Evolutionary conservation across 2,888 invertebrate species (phyloP), one percentile per base, ranked within the genome.

Genomic region (Leucophenga maculata): DNA sequence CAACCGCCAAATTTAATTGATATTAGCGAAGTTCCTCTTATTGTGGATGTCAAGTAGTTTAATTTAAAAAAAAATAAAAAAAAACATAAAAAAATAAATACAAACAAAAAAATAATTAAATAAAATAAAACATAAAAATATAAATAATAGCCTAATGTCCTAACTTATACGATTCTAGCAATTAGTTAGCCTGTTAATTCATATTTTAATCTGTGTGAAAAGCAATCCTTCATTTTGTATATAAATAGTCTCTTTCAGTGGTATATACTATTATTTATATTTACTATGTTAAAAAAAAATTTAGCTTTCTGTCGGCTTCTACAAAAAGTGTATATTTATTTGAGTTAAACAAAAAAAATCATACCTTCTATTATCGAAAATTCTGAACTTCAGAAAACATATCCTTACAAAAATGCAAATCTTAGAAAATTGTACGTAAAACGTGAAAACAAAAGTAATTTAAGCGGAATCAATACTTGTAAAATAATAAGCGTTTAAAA

Each of bases 31-130:
- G 88, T 87, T 86, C 87, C 88, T 86, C 87, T 87, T 80, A 85
- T 87, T 84, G 87, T 88, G 84, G 88, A 88, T 87, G 88, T 88
- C 86, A 87, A 87, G 86, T 88, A 87, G 86, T 83, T 80, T 81
- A 85, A 80, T 83, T 83, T 80, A 76, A 78, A 80, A 77, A 72
- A 65, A 69, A 67, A 71, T 67, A 67, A 69, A 71, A 50, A 62
- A 46, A 16, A 64, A 60, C 67, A 65, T 16, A 67, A 44, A 71
- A 73, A 68, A 31, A 3, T 32, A 52, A 71, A 69, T 68, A 65
- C n/a, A n/a, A n/a, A 65, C 18, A 67, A 44, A 71, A 73, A 68
- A 31, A 3, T 32, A 52, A 71, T 68, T 68, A 68, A 70, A 66
- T 22, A 68, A 66, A 71, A 71, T 73, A 67, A 77, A 78, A 80